phyloP scores from a whole-genome alignment of 2,888 invertebrate species.

The Dryobotodes eremita region DNA sequence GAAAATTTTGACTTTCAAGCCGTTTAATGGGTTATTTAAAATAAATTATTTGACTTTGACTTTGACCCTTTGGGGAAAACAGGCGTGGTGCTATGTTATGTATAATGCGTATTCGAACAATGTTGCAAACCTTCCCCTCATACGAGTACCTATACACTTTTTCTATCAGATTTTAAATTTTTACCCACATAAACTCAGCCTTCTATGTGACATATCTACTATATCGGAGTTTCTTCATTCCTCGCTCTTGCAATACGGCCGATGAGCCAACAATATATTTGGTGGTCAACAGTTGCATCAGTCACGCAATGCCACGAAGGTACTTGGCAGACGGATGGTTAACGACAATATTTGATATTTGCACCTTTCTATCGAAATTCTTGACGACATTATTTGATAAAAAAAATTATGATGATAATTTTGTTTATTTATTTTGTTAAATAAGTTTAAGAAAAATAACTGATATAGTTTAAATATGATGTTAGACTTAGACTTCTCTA shows the following conservation, averaged over 20 bases:
- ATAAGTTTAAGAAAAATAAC: neutral
- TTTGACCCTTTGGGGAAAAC: too few species aligned
- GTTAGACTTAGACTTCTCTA: neutral
- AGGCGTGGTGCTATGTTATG: neutral
- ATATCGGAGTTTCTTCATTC: constrained; percentile 29
- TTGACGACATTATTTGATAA: neutral
- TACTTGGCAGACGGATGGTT: neutral
- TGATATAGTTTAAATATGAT: neutral
- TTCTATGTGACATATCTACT: neutral
- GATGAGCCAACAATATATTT: constrained; percentile 35
- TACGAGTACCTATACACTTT: neutral
- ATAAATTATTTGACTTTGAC: too few species aligned
- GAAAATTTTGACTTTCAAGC: too few species aligned
- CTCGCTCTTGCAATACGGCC: constrained; percentile 29
- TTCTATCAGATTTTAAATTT: neutral
- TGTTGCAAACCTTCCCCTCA: neutral
- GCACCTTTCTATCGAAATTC: neutral
- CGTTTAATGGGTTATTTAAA: too few species aligned
- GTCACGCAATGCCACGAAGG: constrained; percentile 16
- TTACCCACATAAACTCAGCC: neutral
- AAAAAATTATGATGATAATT: too few species aligned
- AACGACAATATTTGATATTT: constrained; percentile 31
- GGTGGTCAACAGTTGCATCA: constrained; percentile 51
- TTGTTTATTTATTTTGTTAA: neutral
- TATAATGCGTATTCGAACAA: neutral